Evolutionary conservation across 2,113 vertebrate genomes (phyloP).

Genomic region (Myiagra hebetior): DNA sequence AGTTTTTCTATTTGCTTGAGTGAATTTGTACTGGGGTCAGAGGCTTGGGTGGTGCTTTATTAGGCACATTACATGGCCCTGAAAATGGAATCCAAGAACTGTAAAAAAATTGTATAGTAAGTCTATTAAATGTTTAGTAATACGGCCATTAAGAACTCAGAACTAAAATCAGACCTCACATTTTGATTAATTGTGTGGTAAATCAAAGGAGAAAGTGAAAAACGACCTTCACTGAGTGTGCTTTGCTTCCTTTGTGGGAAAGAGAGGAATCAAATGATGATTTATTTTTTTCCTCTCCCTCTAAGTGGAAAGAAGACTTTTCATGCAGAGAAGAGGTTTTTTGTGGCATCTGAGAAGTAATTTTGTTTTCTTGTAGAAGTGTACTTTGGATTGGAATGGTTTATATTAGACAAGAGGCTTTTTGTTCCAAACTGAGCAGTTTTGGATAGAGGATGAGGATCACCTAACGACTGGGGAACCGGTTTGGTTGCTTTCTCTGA

Average conservation of each 20-base stretch:
- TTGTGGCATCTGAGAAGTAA: background rate
- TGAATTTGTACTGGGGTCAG: background rate
- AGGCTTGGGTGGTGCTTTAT: background rate
- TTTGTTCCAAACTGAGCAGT: background rate
- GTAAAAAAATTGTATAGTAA: background rate
- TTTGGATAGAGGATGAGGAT: background rate
- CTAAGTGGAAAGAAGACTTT: background rate
- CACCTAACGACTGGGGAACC: background rate
- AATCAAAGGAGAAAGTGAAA: conserved; percentile 3
- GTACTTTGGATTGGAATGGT: background rate
- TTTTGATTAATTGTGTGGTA: conserved; percentile 1
- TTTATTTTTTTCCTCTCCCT: background rate
- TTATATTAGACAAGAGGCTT: background rate
- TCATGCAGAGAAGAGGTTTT: background rate
- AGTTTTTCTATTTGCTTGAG: background rate
- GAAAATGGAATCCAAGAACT: background rate
- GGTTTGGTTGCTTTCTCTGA: background rate
- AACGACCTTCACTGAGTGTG: background rate
- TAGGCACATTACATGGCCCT: background rate
- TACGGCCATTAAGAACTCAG: background rate
- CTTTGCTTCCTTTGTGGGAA: background rate
- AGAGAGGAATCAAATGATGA: background rate
- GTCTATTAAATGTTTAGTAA: background rate
- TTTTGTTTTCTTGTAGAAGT: background rate
- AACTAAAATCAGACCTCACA: background rate